Evolutionary conservation across 2,113 vertebrate species (phyloP).

Genomic region (Pluvianellus socialis): DNA sequence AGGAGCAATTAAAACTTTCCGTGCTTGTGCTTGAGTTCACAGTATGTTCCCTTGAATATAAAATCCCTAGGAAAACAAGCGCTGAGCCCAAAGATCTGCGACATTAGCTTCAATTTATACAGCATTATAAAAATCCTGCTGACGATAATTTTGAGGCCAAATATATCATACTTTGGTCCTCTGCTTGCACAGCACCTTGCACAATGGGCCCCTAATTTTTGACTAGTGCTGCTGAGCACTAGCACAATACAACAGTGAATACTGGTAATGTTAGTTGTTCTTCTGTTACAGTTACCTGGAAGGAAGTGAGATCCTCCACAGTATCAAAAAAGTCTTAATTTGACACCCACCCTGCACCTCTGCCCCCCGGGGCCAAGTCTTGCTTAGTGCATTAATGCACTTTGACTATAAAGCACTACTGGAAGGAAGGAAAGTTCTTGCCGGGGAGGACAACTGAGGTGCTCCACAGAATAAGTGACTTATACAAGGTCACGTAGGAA

Average conservation of each 20-base stretch:
- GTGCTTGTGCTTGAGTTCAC: background rate
- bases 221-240: background rate
- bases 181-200: background rate
- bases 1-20: conserved; percentile 26
- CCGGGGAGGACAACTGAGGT: background rate
- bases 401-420: background rate
- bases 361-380: background rate
- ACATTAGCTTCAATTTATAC: conserved; percentile 15
- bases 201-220: background rate
- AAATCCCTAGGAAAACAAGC: conserved; percentile 33
- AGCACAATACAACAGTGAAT: background rate
- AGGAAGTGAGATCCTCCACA: background rate
- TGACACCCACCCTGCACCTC: background rate
- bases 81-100: background rate
- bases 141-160: conserved; percentile 26
- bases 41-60: background rate
- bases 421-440: conserved; percentile 28
- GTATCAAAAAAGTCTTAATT: conserved; percentile 18
- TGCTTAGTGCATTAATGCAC: background rate
- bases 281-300: conserved; percentile 1
- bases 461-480: conserved; percentile 45
- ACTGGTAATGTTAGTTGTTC: background rate
- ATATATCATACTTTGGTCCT: background rate
- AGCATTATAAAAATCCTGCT: conserved; percentile 41
- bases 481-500: conserved; percentile 62